Evolutionary conservation across 2,888 invertebrate genomes (phyloP).

Genomic region (Agrypnus murinus): DNA sequence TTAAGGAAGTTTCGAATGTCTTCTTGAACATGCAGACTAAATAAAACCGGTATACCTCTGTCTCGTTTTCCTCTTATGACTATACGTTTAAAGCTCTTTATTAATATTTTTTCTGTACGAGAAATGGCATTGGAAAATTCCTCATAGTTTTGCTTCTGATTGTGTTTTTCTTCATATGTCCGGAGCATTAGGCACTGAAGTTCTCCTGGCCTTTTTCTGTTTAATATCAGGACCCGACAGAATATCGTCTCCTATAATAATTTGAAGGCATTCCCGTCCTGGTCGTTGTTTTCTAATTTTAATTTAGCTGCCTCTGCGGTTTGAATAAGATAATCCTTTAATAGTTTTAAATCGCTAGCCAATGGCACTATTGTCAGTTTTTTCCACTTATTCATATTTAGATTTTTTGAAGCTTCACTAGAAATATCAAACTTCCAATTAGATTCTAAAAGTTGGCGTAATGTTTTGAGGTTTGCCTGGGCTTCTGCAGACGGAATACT

Average conservation of each 20-base stretch:
- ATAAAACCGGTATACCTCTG: slow-evolving; percentile 42
- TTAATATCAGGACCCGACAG: slow-evolving; percentile 46
- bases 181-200: slow-evolving; percentile 24
- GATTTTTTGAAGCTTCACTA: slow-evolving; percentile 33
- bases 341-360: too few species aligned
- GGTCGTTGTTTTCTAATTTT: too few species aligned
- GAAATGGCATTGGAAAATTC: slow-evolving; percentile 24
- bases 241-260: slow-evolving; percentile 44
- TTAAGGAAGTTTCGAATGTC: slow-evolving; percentile 27
- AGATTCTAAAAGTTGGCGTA: slow-evolving; percentile 43
- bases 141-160: slow-evolving; percentile 26
- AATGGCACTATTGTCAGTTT: slow-evolving; percentile 51
- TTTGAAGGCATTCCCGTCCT: slow-evolving; percentile 25
- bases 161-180: not conserved
- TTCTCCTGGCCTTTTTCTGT: slow-evolving; percentile 49
- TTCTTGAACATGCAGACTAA: slow-evolving; percentile 40
- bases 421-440: slow-evolving; percentile 54
- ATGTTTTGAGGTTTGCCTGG: slow-evolving; percentile 50
- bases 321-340: slow-evolving; percentile 47
- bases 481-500: slow-evolving; percentile 35
- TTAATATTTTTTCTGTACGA: slow-evolving; percentile 24
- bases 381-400: slow-evolving; percentile 51
- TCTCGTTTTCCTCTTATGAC: slow-evolving; percentile 40
- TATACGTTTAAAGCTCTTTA: slow-evolving; percentile 36
- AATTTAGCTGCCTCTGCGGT: not conserved